Conservation (phyloP, 2,113 vertebrate genomes). For the Aegypius monachus region DNA sequence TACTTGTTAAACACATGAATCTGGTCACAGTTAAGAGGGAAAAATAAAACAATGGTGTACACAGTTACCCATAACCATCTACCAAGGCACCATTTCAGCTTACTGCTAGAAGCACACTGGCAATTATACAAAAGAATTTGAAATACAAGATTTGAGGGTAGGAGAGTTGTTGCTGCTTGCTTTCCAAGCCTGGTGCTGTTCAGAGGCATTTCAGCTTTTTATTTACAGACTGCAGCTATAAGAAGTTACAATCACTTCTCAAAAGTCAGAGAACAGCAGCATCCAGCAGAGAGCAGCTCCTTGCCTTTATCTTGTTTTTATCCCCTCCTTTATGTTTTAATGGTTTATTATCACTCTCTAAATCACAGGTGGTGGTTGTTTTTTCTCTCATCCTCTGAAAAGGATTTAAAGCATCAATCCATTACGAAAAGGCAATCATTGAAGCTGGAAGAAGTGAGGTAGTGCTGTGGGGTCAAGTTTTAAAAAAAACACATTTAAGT, state of each 20-base stretch:
- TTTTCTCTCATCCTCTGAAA: neutral
- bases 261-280: neutral
- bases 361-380: neutral
- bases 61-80: neutral
- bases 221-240: neutral
- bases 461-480: neutral
- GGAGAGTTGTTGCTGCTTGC: neutral
- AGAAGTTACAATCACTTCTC: neutral
- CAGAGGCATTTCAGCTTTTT: neutral
- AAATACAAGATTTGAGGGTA: neutral
- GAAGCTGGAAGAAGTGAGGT: conserved; percentile 5
- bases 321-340: neutral
- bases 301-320: neutral
- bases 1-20: neutral
- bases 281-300: neutral
- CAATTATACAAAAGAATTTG: neutral
- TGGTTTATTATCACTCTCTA: neutral
- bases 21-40: neutral
- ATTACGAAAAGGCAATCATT: neutral
- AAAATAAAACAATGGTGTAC: neutral
- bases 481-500: neutral
- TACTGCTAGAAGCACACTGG: neutral
- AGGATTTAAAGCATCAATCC: neutral
- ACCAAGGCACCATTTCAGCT: neutral
- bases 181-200: neutral